Base-by-base conservation (phyloP, 1,140 invertebrate species). In the Drosophila truncata region DNA sequence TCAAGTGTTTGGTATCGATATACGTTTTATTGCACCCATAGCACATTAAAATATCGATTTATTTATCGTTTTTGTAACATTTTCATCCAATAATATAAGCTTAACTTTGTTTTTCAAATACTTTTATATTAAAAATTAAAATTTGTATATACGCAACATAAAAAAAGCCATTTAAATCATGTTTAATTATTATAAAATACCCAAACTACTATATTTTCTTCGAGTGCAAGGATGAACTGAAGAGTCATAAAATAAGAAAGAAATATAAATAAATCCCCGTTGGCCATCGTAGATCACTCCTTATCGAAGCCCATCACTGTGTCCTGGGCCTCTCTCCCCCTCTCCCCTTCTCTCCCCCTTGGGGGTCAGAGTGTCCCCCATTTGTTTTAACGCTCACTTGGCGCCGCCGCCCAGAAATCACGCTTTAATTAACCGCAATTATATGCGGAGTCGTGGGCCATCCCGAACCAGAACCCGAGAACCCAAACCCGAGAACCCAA, bases 381-480 rank as follows among this genome's bases (percentile, higher is more conserved):
- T 59, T 72, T 72, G 66, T 59, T 72, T 71, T 72, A 69, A 69
- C 65, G 65, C 67, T 72, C 67, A 72, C 65, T 69, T 69, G 65
- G 49, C 47, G 54, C 70, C 29, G 54, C 42, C 67, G 67, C 46
- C 55, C 67, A 82, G 79, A 91, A 87, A 88, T 91, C 85, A 87
- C 67, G 81, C 77, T 86, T 91, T 91, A 91, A 91, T 91, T 91
- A 91, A 91, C 88, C 90, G 79, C 88, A 91, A 91, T 91, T 91
- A 91, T 91, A 80, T 91, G 90, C 85, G 85, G 70, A 82, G 83
- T 83, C 67, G 83, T 77, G 78, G 82, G 55, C 80, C 47, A 39
- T 27, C 18, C 35, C 39, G 14, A 37, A 6, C 25, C n/a, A 18
- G 44, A 47, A 25, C 27, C 20, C n/a, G 10, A 20, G 16, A 11